Base-by-base conservation (phyloP, 1,140 invertebrate genomes). In the Formica selysi region DNA sequence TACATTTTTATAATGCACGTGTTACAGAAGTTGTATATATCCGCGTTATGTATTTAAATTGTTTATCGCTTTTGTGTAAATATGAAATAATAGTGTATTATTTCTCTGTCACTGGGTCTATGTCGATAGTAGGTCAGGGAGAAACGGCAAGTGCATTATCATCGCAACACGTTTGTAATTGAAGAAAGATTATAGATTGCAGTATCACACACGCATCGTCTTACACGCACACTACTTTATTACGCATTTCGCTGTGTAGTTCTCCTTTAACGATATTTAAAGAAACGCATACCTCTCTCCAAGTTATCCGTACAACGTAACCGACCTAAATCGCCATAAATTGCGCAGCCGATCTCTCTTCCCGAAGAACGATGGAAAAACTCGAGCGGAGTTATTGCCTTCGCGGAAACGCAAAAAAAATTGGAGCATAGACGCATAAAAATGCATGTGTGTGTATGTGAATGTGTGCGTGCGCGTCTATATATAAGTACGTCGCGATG, bases 301-400 rank as follows among this genome's bases (percentile, higher is more conserved):
- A n/a, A 78, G 74, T 64, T 65, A 78, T 76, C 44, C 48, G 73
- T 29, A 3, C 48, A 84, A 74, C 79, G 29, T 64, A 74, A 78
- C 44, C 74, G 81, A 85, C 81, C 81, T 78, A 64, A 57, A 85
- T 85, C 61, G 81, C 81, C 61, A 78, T 85, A 85, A 74, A 48
- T 84, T 51, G 81, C 51, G 73, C 73, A 7, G 59, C 36, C 59
- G 62, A 85, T 85, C 73, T 67, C 81, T 85, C 74, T 85, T 85
- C 81, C 71, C 64, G 74, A 85, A 85, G 81, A 76, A 26, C 81
- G 73, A 44, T 26, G 61, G 59, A 65, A 62, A 48, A 76, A 85
- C 59, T 78, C 73, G 59, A 41, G 65, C 51, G 54, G 61, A 85
- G 61, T 65, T 76, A 74, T 85, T 85, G 41, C 81, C 70, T 76